Evolutionary conservation across 1,140 invertebrate genomes (phyloP).

Genomic region (Pogonomyrmex barbatus): DNA sequence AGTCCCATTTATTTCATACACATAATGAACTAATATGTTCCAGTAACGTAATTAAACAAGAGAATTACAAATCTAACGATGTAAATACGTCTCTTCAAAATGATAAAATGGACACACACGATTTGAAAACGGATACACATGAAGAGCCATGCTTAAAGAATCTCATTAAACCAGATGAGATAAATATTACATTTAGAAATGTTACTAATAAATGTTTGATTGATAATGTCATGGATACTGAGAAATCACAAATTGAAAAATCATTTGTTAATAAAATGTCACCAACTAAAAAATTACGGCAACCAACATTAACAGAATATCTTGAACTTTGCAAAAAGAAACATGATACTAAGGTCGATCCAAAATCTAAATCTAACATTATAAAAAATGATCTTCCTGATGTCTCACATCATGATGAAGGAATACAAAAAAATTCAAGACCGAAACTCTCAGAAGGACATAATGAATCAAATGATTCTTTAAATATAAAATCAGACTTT

Average conservation of each 20-base stretch:
- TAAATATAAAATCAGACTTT: background rate
- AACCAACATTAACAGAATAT: conserved; percentile 56
- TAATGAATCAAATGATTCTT: background rate
- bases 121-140: background rate
- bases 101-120: background rate
- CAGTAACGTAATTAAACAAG: background rate
- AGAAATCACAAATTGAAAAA: background rate
- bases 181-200: conserved; percentile 18
- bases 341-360: background rate
- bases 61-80: background rate
- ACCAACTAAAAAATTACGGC: conserved; percentile 45
- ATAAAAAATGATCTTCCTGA: background rate
- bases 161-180: background rate
- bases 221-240: background rate
- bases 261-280: background rate
- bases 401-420: background rate
- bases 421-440: background rate
- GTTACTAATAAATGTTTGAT: background rate
- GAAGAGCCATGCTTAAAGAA: conserved; percentile 8
- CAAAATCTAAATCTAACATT: background rate
- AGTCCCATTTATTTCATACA: conserved; percentile 50
- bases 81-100: background rate
- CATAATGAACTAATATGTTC: conserved; percentile 20
- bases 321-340: conserved; percentile 5
- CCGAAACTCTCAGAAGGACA: background rate